Conservation (phyloP, 2,888 invertebrate species). For the Polydesmus complanatus region DNA sequence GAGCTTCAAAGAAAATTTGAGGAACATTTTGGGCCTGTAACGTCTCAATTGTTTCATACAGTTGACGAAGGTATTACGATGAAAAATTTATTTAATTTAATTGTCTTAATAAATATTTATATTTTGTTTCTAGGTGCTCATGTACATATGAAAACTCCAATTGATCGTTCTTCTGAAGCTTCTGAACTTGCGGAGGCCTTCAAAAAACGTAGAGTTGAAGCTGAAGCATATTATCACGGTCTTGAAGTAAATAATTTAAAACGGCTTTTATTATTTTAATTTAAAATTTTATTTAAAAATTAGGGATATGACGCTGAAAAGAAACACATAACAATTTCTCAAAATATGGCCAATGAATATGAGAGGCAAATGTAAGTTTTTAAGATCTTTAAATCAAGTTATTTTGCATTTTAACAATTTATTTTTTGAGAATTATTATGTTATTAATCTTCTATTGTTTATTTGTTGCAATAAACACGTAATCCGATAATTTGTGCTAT, state of each 20-base stretch:
- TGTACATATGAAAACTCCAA: conserved; percentile 13
- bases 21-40: conserved; percentile 39
- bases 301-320: conserved; percentile 10
- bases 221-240: conserved; percentile 16
- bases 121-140: conserved; percentile 18
- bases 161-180: conserved; percentile 15
- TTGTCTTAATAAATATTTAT: not conserved
- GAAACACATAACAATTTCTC: conserved; percentile 20
- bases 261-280: not conserved
- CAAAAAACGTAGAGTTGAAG: conserved; percentile 18
- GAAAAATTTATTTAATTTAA: not conserved
- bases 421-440: not conserved
- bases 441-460: not conserved
- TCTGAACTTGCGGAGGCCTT: conserved; percentile 17
- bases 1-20: conserved; percentile 79
- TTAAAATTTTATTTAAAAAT: not conserved
- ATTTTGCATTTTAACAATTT: not conserved
- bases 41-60: conserved; percentile 17
- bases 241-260: conserved; percentile 17
- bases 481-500: no score
- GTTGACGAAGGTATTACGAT: conserved; percentile 10
- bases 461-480: not conserved
- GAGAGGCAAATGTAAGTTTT: conserved; percentile 35
- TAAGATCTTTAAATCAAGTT: not conserved
- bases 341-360: conserved; percentile 76